phyloP scores from a whole-genome alignment of 1,140 invertebrate genomes.

The Neodiprion fabricii region DNA sequence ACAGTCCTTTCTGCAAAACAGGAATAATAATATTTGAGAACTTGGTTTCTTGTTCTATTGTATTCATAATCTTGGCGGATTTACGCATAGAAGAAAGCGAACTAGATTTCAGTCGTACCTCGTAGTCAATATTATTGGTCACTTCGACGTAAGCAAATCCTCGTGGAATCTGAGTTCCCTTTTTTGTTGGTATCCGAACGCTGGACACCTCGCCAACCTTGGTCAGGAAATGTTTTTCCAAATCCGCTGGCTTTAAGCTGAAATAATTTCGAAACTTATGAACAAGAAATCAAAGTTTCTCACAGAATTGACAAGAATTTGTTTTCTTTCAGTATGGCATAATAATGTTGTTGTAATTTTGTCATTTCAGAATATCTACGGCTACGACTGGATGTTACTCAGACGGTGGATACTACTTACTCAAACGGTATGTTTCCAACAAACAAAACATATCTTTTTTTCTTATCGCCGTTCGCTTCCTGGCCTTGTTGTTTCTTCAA shows the following conservation, averaged over 20 bases:
- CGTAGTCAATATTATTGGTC: conserved; percentile 50
- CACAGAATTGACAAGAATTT: not conserved
- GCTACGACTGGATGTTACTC: too few species aligned
- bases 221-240: conserved; percentile 58
- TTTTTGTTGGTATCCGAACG: conserved; percentile 53
- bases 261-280: conserved; percentile 20
- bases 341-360: not conserved
- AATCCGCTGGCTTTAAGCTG: conserved; percentile 49
- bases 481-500: conserved; percentile 55
- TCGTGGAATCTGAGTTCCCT: conserved; percentile 45
- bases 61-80: not conserved
- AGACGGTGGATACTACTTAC: conserved; percentile 31
- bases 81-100: conserved; percentile 13
- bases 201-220: conserved; percentile 53
- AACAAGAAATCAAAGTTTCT: conserved; percentile 16
- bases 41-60: conserved; percentile 12
- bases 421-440: conserved; percentile 60
- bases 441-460: conserved; percentile 63
- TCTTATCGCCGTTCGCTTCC: conserved; percentile 57
- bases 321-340: conserved; percentile 7
- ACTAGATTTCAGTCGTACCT: conserved; percentile 47
- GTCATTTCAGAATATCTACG: not conserved
- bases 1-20: conserved; percentile 59
- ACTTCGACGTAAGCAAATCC: conserved; percentile 62
- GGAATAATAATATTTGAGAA: conserved; percentile 19